A percentile compares a stretch with the other conserved stretches of the same genome.
phyloP scores from a whole-genome alignment of 1,140 invertebrate genomes.

The Archegozetes longisetosus region DNA sequence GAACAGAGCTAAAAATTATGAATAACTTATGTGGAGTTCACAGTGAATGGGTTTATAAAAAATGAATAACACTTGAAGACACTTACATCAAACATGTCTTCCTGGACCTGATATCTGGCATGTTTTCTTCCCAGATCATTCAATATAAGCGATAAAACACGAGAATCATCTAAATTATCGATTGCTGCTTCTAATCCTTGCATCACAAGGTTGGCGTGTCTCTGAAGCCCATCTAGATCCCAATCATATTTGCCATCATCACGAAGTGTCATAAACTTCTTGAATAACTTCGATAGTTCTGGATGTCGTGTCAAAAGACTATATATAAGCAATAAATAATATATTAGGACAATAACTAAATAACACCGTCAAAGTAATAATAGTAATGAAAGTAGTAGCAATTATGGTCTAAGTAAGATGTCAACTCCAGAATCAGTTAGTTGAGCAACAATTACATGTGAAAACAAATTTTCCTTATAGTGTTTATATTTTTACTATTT shows the following conservation, averaged over 20 bases:
- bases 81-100: slow-evolving; percentile 11
- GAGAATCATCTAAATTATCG: slow-evolving; percentile 10
- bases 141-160: slow-evolving; percentile 1
- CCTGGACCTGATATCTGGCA: slow-evolving; percentile 2
- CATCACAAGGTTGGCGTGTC: slow-evolving; percentile 13
- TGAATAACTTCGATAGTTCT: slow-evolving; percentile 9
- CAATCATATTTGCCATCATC: slow-evolving; percentile 11
- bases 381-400: too few species aligned
- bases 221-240: slow-evolving; percentile 7
- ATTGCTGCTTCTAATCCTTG: slow-evolving; percentile 11
- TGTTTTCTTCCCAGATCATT: slow-evolving; percentile 10
- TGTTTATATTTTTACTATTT: too few species aligned
- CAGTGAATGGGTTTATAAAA: too few species aligned
- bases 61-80: neutral
- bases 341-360: too few species aligned
- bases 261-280: slow-evolving; percentile 10
- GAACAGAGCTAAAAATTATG: too few species aligned
- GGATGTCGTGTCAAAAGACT: slow-evolving; percentile 7
- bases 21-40: too few species aligned
- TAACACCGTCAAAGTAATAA: too few species aligned
- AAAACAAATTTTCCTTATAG: too few species aligned
- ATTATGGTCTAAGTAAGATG: too few species aligned
- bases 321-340: too few species aligned
- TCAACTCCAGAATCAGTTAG: too few species aligned
- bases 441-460: too few species aligned